Evolutionary conservation across 2,113 vertebrate species (phyloP), one percentile per base, ranked within the genome.

Genomic region (Rallus limicola): DNA sequence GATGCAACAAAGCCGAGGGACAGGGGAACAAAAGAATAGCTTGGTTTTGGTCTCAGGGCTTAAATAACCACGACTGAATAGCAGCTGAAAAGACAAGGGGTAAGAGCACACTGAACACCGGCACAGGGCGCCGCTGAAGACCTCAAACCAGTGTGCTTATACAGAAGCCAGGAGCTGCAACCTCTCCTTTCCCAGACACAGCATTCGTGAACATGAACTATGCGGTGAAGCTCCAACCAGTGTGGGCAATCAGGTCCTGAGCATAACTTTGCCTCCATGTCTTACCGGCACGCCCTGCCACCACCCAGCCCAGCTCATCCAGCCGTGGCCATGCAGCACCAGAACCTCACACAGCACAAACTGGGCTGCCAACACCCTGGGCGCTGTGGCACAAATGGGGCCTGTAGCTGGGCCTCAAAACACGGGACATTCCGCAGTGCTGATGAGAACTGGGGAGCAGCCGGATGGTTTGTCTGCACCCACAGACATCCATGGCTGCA

Each of bases 181-280:
- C 12, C 31, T 67, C 36, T 44, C 28, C 36, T 67, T 42, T 28
- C 29, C 28, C 31, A 29, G 42, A 34, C 24, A 75, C 9, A 33
- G 42, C 18, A 4, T 4, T 28, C 5, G 4, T 0, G 0, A 44
- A 4, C 20, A 10, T 1, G 24, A 67, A 42, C n/a, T 19, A 7
- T 0, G n/a, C 0, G 2, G 55, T 10, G 48, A 67, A 23, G 36
- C 20, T 52, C 46, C 15, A 34, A 9, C 15, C 40, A 36, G 5
- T 3, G 0, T 7, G 16, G 10, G 48, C 40, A 55, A 28, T 5
- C 29, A n/a, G 38, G 21, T 59, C 58, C 42, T 21, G 28, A 34
- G 26, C 63, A 34, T 44, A 46, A 5, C 50, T 6, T 28, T 75
- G 20, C 3, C 25, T 18, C 34, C 0, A 1, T 14, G 48, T 75